These are phyloP conservation scores for Sebastes jordani DNA, from an alignment of 2,797 vertebrate genomes.

Conservation along the genomic window DNA sequence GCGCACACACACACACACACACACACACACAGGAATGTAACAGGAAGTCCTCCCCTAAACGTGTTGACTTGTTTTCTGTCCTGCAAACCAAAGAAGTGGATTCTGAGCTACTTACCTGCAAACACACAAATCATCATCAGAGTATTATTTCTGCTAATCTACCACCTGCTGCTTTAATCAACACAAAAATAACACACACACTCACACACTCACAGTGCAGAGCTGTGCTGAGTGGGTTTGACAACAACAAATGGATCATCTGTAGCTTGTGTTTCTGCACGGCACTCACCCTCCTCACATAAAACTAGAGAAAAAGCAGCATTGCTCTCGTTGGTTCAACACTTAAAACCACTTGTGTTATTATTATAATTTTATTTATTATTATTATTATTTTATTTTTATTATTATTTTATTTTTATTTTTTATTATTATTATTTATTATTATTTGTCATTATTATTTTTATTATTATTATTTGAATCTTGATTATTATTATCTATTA, in stretches of 20 bases:
- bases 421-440: too few species aligned
- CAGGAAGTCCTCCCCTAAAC: too few species aligned
- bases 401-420: too few species aligned
- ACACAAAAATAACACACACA: background rate
- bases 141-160: conserved; percentile 40
- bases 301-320: too few species aligned
- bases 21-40: background rate
- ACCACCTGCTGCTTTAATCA: conserved; percentile 59
- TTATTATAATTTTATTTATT: too few species aligned
- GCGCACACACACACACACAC: background rate
- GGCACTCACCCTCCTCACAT: background rate
- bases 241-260: background rate
- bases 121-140: conserved; percentile 11
- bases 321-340: too few species aligned
- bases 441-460: too few species aligned
- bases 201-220: background rate
- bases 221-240: background rate
- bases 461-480: too few species aligned
- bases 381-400: background rate
- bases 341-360: too few species aligned
- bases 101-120: background rate
- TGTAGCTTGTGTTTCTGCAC: background rate
- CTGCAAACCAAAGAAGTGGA: background rate
- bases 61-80: background rate
- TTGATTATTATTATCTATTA: too few species aligned